phyloP scores from a whole-genome alignment of 1,140 invertebrate genomes.

The Sitophilus oryzae region DNA sequence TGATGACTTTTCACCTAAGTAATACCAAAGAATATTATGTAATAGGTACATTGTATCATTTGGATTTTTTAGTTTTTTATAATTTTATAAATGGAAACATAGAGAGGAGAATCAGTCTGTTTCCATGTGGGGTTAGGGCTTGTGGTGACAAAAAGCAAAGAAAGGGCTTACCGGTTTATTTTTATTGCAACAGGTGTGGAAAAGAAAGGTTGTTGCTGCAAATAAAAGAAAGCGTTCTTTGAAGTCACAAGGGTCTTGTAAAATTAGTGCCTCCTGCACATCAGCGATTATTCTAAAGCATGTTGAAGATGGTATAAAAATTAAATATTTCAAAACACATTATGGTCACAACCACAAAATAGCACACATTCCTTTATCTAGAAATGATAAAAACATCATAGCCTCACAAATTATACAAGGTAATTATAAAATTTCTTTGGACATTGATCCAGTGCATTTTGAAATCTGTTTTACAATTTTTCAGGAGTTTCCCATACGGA shows the following conservation, averaged over 20 bases:
- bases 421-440: no score
- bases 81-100: no score
- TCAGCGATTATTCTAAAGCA: background rate
- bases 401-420: background rate
- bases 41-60: no score
- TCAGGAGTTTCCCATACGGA: background rate
- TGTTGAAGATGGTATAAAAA: background rate
- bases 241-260: background rate
- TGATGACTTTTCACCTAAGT: no score
- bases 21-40: no score
- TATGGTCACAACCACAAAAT: background rate
- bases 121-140: no score
- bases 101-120: no score
- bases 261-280: background rate
- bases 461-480: background rate
- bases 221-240: background rate
- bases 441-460: background rate
- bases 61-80: no score
- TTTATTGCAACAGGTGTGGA: background rate
- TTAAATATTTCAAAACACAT: background rate
- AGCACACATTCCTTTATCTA: background rate
- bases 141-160: no score
- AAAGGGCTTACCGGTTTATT: no score
- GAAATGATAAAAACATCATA: background rate
- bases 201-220: background rate